Base-by-base conservation (phyloP, 2,888 invertebrate genomes). In the Apotomis betuletana region DNA sequence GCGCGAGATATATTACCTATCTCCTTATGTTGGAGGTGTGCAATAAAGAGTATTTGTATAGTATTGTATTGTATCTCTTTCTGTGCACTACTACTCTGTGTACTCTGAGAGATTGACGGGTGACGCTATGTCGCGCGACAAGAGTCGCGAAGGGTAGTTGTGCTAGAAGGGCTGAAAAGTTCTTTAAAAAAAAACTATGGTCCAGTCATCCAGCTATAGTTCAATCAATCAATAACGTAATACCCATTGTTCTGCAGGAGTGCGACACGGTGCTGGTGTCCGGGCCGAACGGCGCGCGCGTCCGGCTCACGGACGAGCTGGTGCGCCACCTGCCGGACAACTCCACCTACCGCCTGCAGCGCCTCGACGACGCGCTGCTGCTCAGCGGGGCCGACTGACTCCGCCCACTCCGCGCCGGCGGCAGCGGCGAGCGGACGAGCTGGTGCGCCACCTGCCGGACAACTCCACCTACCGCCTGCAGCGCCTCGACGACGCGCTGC, bases 241-340 rank as follows among this genome's bases (percentile, higher is more conserved):
- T 27, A 27, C 27, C 2, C 2, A 6, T 87, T 84, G 89, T 90
- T 60, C 81, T 80, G 12, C 91, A 94, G 92, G 95, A 95, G 52
- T 88, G 85, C 71, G 94, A 93, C 59, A 95, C 95, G 49, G 94
- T 98, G 8, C 95, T 96, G 76, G 94, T 97, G 63, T 96, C 95
- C 79, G 98, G 98, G 0, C 98, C 98, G 0, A 96, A 96, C 78
- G 96, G 96, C 13, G 97, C 98, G 6, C 96, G 96, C 78, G 96
- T 98, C 0, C 94, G 96, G 52, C 94, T 98, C 38, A 97, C 96
- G 51, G 97, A 98, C 86, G 98, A 98, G 80, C 95, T 98, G 65
- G 95, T 98, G 13, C 95, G 95, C 46, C 97, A 98, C 85, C 94
- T 98, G 78, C 96, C 96, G 75, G 97, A 98, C 86, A 87, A 90